phyloP scores from a whole-genome alignment of 2,888 invertebrate species.

The Cataglyphis livida region DNA sequence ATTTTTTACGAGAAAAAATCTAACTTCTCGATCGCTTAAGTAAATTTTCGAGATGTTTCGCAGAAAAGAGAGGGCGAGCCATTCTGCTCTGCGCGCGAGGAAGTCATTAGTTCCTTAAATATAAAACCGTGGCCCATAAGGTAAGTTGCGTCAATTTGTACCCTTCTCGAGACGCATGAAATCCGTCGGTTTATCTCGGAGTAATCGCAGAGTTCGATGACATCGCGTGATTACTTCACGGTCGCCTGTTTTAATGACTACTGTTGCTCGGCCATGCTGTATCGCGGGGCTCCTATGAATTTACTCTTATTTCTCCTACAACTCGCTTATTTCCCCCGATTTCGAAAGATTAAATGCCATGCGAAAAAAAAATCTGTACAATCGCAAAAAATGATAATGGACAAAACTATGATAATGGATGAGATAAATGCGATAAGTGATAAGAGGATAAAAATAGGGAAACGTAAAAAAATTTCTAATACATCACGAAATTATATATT shows the following conservation, averaged over 20 bases:
- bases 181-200: conserved; percentile 53
- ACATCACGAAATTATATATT: background rate
- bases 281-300: conserved; percentile 40
- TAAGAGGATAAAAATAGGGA: background rate
- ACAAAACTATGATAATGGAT: background rate
- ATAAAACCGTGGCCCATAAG: conserved; percentile 44
- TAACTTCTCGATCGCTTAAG: background rate
- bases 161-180: conserved; percentile 48
- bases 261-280: conserved; percentile 15
- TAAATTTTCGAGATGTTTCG: background rate
- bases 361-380: background rate
- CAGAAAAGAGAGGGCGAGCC: background rate
- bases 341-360: conserved; percentile 10
- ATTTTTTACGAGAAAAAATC: too few species aligned
- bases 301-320: background rate
- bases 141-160: conserved; percentile 40
- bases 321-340: background rate
- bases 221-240: conserved; percentile 60
- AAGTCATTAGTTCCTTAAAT: conserved; percentile 53
- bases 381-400: background rate
- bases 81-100: background rate
- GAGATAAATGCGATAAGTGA: background rate
- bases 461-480: background rate
- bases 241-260: conserved; percentile 59
- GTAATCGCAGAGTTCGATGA: conserved; percentile 58